Evolutionary conservation across 64 coral and sea anemone genomes (phyloP).

Genomic region (Montipora cactus): DNA sequence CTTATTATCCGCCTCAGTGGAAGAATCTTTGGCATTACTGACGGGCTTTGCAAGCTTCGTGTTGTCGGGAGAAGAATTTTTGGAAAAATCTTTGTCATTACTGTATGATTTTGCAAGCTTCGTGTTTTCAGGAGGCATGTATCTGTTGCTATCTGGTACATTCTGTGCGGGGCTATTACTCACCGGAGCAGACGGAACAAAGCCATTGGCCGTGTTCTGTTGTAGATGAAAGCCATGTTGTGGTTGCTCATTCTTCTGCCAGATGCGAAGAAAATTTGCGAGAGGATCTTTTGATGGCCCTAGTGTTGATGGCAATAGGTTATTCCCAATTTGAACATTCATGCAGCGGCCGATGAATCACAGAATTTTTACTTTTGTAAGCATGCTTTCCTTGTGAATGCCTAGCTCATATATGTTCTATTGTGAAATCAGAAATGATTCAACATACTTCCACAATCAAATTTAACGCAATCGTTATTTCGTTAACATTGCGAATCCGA

Average conservation of each 20-base stretch:
- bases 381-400: too few relatives aligned
- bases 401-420: too few relatives aligned
- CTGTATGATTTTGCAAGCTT: not conserved
- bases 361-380: not conserved
- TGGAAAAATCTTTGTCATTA: not conserved
- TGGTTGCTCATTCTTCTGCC: not conserved
- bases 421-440: too few relatives aligned
- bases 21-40: not conserved
- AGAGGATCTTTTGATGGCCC: slow-evolving; percentile 27
- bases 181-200: not conserved
- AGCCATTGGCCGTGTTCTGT: not conserved
- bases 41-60: too few relatives aligned
- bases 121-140: not conserved
- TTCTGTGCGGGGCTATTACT: not conserved
- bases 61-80: too few relatives aligned
- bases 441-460: too few relatives aligned
- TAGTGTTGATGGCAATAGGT: slow-evolving; percentile 6
- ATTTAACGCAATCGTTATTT: too few relatives aligned
- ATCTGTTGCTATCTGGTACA: not conserved
- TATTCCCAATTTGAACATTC: not conserved
- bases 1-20: not conserved
- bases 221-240: not conserved
- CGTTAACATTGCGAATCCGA: too few relatives aligned
- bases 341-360: too few relatives aligned
- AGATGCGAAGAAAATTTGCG: slow-evolving; percentile 32